A percentile compares a stretch with the other conserved stretches of the same genome.
These are phyloP conservation scores for Teleiodes luculella DNA, from an alignment of 2,888 invertebrate genomes.

Conservation along the genomic window DNA sequence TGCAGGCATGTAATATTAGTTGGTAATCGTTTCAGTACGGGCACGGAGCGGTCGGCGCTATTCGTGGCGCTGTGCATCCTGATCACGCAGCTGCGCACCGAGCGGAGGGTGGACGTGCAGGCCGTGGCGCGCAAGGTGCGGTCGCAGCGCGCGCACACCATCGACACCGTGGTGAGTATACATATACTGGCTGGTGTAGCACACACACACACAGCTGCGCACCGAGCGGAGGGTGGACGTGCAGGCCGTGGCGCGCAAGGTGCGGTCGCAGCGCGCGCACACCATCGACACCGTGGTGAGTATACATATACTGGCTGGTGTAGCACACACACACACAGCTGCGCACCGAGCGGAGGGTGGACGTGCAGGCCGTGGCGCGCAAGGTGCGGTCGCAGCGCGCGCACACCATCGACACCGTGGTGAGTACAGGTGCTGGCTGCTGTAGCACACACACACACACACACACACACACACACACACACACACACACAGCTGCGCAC, in stretches of 20 bases:
- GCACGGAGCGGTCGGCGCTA: conserved; percentile 93
- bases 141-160: conserved; percentile 89
- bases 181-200: no score
- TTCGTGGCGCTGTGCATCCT: conserved; percentile 93
- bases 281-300: conserved; percentile 91
- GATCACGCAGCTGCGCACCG: conserved; percentile 89
- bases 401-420: conserved; percentile 89
- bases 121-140: conserved; percentile 90
- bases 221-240: conserved; percentile 85
- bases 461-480: no score
- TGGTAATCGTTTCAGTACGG: conserved; percentile 63
- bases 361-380: conserved; percentile 90
- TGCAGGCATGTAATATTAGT: neutral
- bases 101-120: conserved; percentile 92
- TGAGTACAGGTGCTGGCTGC: conserved; percentile 80
- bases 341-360: conserved; percentile 82
- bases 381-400: conserved; percentile 91
- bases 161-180: conserved; percentile 88
- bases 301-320: no score
- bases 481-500: conserved; percentile 79
- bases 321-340: conserved; percentile 44
- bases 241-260: conserved; percentile 88
- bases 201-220: conserved; percentile 64
- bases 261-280: conserved; percentile 89
- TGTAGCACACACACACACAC: conserved; percentile 34